Conservation (phyloP, 2,113 vertebrate genomes). For the Sceloporus undulatus region DNA sequence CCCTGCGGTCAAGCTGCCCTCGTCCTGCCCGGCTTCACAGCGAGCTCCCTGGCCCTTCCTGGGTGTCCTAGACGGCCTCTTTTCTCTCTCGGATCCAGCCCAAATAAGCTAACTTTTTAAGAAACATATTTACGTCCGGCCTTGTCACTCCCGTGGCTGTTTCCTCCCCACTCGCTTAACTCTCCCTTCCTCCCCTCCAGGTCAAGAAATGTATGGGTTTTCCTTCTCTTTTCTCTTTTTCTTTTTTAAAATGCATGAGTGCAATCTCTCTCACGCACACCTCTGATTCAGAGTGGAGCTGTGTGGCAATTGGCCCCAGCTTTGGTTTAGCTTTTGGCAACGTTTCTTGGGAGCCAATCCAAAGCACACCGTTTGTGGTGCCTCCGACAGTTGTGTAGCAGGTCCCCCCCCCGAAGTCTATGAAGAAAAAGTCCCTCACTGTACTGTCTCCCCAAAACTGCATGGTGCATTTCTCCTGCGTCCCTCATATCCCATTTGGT, state of each 20-base stretch:
- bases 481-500: too few relatives aligned
- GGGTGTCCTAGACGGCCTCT: slow-evolving; percentile 53
- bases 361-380: slow-evolving; percentile 20
- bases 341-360: slow-evolving; percentile 51
- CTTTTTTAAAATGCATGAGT: slow-evolving; percentile 56
- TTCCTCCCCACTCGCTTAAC: slow-evolving; percentile 56
- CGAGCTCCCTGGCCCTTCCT: not conserved
- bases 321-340: slow-evolving; percentile 44
- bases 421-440: not conserved
- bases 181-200: slow-evolving; percentile 64
- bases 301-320: slow-evolving; percentile 46
- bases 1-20: slow-evolving; percentile 47
- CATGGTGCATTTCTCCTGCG: too few relatives aligned
- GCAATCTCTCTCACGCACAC: slow-evolving; percentile 39
- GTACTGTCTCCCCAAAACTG: too few relatives aligned
- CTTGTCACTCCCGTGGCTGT: slow-evolving; percentile 58
- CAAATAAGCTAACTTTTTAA: too few relatives aligned
- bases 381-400: too few relatives aligned
- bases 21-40: slow-evolving; percentile 38
- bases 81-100: not conserved
- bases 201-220: slow-evolving; percentile 57
- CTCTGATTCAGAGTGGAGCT: slow-evolving; percentile 48
- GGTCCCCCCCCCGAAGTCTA: too few relatives aligned
- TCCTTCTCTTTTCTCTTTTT: slow-evolving; percentile 23
- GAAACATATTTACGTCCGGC: slow-evolving; percentile 59